Percentiles rank a stretch among this genome's conserved stretches.
Evolutionary conservation across 2,797 vertebrate species (phyloP).

Genomic region (Vultur gryphus): DNA sequence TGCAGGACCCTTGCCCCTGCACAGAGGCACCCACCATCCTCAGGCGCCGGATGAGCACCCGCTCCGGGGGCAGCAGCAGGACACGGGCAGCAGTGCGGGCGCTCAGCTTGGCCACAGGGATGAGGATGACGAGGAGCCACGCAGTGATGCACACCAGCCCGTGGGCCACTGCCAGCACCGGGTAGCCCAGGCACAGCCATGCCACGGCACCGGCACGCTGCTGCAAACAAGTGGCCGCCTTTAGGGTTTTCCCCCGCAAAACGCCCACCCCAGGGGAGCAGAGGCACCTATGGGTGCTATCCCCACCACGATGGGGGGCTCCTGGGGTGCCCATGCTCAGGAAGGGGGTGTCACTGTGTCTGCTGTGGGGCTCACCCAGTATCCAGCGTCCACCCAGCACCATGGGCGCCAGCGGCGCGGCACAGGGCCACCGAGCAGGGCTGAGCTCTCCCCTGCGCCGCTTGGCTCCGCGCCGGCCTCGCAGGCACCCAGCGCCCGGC

Average conservation of each 20-base stretch:
- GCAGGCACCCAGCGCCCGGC: neutral
- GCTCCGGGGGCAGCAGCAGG: slow-evolving; percentile 77
- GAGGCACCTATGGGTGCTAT: neutral
- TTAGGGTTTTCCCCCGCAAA: neutral
- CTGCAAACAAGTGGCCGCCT: neutral
- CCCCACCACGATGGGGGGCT: rapidly evolving
- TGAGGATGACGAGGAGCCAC: slow-evolving; percentile 81
- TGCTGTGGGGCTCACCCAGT: slow-evolving; percentile 73
- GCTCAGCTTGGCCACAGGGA: slow-evolving; percentile 83
- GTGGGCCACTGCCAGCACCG: slow-evolving; percentile 73
- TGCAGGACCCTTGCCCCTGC: rapidly evolving
- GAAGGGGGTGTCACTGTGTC: rapidly evolving
- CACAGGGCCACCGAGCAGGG: slow-evolving; percentile 47
- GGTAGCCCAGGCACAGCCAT: slow-evolving; percentile 82
- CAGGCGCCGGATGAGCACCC: slow-evolving; percentile 60
- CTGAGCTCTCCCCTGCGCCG: slow-evolving; percentile 58
- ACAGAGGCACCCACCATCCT: slow-evolving; percentile 59
- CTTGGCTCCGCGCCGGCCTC: slow-evolving; percentile 25
- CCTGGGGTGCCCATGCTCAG: rapidly evolving
- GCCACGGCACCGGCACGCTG: slow-evolving; percentile 32
- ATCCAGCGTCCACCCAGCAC: neutral
- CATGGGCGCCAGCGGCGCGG: neutral
- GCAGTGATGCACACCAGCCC: slow-evolving; percentile 76
- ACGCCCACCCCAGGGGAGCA: rapidly evolving
- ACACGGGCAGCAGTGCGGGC: slow-evolving; percentile 64